Evolutionary conservation across 2,113 vertebrate genomes (phyloP).

Genomic region (Varanus salvator): DNA sequence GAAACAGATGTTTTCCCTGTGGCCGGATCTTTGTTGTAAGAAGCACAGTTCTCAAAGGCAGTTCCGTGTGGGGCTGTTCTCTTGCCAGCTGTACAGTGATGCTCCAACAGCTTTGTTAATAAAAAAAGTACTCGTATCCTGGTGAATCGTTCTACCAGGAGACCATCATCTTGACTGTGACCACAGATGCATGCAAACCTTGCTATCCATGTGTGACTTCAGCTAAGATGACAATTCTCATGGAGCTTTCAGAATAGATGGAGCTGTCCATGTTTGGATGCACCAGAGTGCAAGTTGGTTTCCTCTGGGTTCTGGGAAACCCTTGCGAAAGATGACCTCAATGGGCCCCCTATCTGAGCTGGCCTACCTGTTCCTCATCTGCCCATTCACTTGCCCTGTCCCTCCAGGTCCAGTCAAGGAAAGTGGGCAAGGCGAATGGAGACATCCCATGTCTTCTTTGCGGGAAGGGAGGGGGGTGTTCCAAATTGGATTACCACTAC

Average conservation of each 20-base stretch:
- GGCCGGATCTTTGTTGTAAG: constrained; percentile 31
- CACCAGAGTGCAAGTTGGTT: too few species aligned
- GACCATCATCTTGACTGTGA: not conserved
- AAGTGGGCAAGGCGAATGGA: too few species aligned
- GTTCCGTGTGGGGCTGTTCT: constrained; percentile 5
- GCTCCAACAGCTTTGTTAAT: not conserved
- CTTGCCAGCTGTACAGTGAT: not conserved
- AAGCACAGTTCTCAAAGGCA: not conserved
- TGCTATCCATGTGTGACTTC: not conserved
- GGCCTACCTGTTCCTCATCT: too few species aligned
- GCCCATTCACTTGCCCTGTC: too few species aligned
- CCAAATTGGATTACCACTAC: too few species aligned
- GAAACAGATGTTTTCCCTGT: constrained; percentile 39
- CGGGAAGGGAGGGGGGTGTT: too few species aligned
- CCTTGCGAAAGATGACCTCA: too few species aligned
- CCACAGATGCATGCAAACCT: too few species aligned
- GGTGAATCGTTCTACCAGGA: not conserved
- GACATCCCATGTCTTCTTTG: too few species aligned
- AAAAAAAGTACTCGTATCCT: constrained; percentile 4
- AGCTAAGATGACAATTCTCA: not conserved
- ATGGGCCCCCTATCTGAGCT: too few species aligned
- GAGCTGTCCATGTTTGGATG: not conserved
- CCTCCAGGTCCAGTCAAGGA: too few species aligned
- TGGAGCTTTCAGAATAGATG: not conserved
- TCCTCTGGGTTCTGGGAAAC: too few species aligned